Base-by-base conservation (phyloP, 2,888 invertebrate genomes). In the Trachelus troglodyta region DNA sequence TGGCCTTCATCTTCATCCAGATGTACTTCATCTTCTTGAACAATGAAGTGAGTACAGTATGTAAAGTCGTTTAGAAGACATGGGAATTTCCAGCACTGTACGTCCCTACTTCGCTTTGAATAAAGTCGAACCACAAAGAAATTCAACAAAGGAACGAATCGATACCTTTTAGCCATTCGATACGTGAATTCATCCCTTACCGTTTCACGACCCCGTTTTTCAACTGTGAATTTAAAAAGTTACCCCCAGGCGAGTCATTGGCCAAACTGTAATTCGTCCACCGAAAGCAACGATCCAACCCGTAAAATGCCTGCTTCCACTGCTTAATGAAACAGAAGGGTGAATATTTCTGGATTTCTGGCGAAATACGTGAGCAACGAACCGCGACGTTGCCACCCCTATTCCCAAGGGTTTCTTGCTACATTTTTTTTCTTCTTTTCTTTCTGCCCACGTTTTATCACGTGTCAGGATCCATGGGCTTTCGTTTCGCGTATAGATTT, bases 11-110 rank as follows among this genome's bases (percentile, higher is more conserved):
- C 88, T 98, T 99, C 92, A 96, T 98, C 88, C 98, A 99, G 92
- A 97, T 99, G 95, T 99, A 99, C 92, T 99, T 99, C 92, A 98
- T 99, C 92, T 99, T 99, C 93, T 94, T 98, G 80, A 98, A 98
- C 92, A 97, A 98, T 91, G 97, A 98, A 95, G 98, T 98, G 90
- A 92, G 92, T 83, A 31, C 12, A 71, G 31, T 9, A 56, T 2
- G 23, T 56, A 23, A 23, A 56, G 56, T 23, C 56, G 23, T 56
- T 56, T 56, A 56, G 23, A 56, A 23, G 9, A 23, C 56, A 15
- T 56, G 56, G 9, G 23, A 56, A 56, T 56, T 56, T 56, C 23
- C 56, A 56, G 56, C 23, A 9, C 56, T 23, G 56, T 23, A 56
- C 23, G 56, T 56, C 4, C 23, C 56, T 35, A 35, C 35, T 23